Conservation (phyloP, 2,888 invertebrate species). For the Brachypterus glaber region DNA sequence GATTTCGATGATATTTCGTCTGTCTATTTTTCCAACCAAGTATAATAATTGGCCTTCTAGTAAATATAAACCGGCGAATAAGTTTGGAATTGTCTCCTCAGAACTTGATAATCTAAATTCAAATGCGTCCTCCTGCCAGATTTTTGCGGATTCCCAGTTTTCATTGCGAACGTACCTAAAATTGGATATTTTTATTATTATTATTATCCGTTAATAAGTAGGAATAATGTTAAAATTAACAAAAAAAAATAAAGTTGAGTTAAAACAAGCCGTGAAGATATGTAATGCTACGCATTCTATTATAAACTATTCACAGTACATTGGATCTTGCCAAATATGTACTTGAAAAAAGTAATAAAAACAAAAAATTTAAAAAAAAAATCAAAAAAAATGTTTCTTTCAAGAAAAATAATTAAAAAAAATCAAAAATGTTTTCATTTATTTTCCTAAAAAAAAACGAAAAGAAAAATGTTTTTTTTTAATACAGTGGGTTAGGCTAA, state of each 20-base stretch:
- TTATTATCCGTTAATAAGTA: conserved; percentile 4
- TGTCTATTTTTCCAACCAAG: conserved; percentile 40
- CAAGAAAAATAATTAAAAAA: conserved; percentile 7
- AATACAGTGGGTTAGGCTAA: too few relatives aligned
- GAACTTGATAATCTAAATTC: conserved; percentile 25
- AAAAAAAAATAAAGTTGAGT: too few relatives aligned
- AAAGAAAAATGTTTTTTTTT: too few relatives aligned
- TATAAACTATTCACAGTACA: too few relatives aligned
- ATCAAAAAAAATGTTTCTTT: conserved; percentile 3
- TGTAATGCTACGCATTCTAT: too few relatives aligned
- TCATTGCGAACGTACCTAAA: conserved; percentile 47
- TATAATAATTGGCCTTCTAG: conserved; percentile 49
- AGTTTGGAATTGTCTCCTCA: conserved; percentile 14
- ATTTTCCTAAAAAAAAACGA: too few relatives aligned
- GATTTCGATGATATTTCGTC: conserved; percentile 27
- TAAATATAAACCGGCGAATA: conserved; percentile 40
- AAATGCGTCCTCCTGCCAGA: conserved; percentile 46
- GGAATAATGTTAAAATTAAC: too few relatives aligned
- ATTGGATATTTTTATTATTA: conserved; percentile 4
- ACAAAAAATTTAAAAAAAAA: too few relatives aligned
- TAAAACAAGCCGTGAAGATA: too few relatives aligned
- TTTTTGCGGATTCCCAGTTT: conserved; percentile 48
- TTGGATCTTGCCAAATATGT: too few relatives aligned
- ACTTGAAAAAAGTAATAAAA: too few relatives aligned
- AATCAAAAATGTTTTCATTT: too few relatives aligned